phyloP scores from a whole-genome alignment of 2,888 invertebrate species.

The Trichacis sp. region DNA sequence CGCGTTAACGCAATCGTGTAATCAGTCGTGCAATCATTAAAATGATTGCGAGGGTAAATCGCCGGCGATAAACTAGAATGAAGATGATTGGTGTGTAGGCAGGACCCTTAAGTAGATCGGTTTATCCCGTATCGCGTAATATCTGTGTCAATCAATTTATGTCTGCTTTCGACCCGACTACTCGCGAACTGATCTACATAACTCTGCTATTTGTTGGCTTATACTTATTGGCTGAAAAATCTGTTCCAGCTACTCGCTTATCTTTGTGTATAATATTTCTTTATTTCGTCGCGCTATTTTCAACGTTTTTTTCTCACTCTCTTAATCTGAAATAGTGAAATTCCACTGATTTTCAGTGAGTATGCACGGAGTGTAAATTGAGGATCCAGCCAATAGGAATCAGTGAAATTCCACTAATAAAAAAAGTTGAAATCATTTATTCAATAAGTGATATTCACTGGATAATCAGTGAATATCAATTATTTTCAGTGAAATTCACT shows the following conservation, averaged over 20 bases:
- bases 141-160: slow-evolving; percentile 53
- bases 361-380: too few species aligned
- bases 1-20: slow-evolving; percentile 65
- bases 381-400: too few species aligned
- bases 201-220: slow-evolving; percentile 12
- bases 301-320: too few species aligned
- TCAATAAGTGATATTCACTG: too few species aligned
- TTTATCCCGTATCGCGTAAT: slow-evolving; percentile 42
- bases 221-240: not conserved
- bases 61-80: slow-evolving; percentile 62
- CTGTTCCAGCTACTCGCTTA: not conserved
- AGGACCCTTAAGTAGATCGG: slow-evolving; percentile 56
- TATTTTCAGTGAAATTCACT: too few species aligned
- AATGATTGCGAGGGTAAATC: slow-evolving; percentile 59
- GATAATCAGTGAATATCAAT: too few species aligned
- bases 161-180: slow-evolving; percentile 14
- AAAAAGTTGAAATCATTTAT: too few species aligned
- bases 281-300: slow-evolving; percentile 1
- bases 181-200: slow-evolving; percentile 37
- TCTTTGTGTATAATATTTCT: not conserved
- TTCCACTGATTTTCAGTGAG: too few species aligned
- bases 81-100: slow-evolving; percentile 67
- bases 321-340: too few species aligned
- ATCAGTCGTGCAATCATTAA: slow-evolving; percentile 65
- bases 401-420: too few species aligned